These are phyloP conservation scores for Simalia tracyae DNA, from an alignment of 2,797 vertebrate genomes.

Conservation along the genomic window DNA sequence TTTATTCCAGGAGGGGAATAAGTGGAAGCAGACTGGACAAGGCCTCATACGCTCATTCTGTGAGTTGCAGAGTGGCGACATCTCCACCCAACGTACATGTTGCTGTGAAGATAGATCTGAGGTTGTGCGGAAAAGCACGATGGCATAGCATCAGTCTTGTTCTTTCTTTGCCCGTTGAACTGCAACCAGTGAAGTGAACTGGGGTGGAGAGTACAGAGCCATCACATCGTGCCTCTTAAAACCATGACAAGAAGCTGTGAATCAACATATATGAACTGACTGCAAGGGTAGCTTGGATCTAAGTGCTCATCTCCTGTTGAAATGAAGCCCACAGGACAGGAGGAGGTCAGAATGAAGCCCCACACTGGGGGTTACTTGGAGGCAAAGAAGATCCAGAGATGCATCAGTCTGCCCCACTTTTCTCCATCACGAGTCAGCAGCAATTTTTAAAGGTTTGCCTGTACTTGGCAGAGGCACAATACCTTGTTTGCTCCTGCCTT, in stretches of 20 bases:
- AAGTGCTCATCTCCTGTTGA: background rate
- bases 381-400: background rate
- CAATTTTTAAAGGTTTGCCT: background rate
- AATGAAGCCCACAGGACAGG: background rate
- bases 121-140: background rate
- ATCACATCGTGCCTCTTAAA: background rate
- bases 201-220: background rate
- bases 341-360: background rate
- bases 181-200: background rate
- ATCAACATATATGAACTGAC: background rate
- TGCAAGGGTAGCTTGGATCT: background rate
- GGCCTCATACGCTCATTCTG: background rate
- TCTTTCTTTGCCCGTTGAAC: background rate
- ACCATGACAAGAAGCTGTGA: background rate
- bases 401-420: background rate
- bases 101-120: background rate
- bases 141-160: background rate
- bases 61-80: background rate
- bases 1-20: background rate
- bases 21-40: background rate
- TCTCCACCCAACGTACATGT: background rate
- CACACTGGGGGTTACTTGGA: slow-evolving; percentile 15
- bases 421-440: background rate
- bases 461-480: background rate
- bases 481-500: slow-evolving; percentile 5